These are phyloP conservation scores for Aldrovandia affinis DNA, from an alignment of 2,797 vertebrate genomes.

Conservation along the genomic window DNA sequence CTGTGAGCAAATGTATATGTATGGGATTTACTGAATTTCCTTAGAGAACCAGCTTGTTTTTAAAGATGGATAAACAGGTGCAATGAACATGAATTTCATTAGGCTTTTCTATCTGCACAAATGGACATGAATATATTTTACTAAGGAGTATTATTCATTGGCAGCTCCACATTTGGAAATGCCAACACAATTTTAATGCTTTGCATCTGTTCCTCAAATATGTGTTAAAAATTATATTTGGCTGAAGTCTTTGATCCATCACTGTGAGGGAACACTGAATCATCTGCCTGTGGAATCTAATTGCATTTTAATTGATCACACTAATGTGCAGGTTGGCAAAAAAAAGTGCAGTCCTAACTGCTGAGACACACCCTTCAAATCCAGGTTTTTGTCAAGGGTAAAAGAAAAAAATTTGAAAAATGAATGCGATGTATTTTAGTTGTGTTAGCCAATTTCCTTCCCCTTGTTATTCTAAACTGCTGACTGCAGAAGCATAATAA, in stretches of 20 bases:
- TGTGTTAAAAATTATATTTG: constrained; percentile 43
- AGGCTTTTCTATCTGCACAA: constrained; percentile 37
- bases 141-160: constrained; percentile 31
- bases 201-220: constrained; percentile 3
- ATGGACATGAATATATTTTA: constrained; percentile 32
- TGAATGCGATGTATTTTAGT: neutral
- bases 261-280: constrained; percentile 30
- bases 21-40: constrained; percentile 31
- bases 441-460: neutral
- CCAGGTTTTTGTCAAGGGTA: constrained; percentile 35
- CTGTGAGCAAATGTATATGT: constrained; percentile 25
- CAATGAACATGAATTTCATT: constrained; percentile 24
- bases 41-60: neutral
- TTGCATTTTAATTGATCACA: constrained; percentile 70
- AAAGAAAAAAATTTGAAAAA: constrained; percentile 38
- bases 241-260: constrained; percentile 38
- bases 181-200: constrained; percentile 30
- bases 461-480: constrained; percentile 12
- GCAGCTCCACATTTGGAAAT: constrained; percentile 35
- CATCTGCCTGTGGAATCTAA: constrained; percentile 53
- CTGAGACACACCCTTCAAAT: constrained; percentile 44
- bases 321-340: constrained; percentile 72
- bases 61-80: constrained; percentile 6
- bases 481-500: constrained; percentile 8
- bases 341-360: constrained; percentile 35